A percentile compares a stretch with the other conserved stretches of the same genome.
Evolutionary conservation across 2,797 vertebrate species (phyloP).

Genomic region (Cottoperca gobio): DNA sequence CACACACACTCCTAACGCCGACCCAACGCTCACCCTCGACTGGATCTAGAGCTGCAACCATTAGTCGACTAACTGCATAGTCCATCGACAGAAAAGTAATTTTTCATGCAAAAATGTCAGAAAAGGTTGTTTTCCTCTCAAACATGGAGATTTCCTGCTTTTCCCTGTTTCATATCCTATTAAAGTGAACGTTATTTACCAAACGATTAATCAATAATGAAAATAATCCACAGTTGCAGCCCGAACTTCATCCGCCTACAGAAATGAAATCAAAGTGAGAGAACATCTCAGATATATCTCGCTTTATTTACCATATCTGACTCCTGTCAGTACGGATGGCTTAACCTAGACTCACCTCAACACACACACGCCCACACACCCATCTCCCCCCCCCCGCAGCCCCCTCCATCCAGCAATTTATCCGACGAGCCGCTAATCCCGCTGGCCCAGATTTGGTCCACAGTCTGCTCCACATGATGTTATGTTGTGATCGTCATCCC

Average conservation of each 20-base stretch:
- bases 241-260: too few species aligned
- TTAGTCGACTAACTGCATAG: too few species aligned
- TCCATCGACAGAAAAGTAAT: too few species aligned
- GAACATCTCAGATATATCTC: background rate
- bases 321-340: slow-evolving; percentile 45
- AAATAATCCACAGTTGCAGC: too few species aligned
- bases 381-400: slow-evolving; percentile 26
- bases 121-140: too few species aligned
- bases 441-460: slow-evolving; percentile 82
- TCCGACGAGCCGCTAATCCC: slow-evolving; percentile 81
- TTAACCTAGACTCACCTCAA: slow-evolving; percentile 55
- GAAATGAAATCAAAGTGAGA: slow-evolving; percentile 12
- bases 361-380: slow-evolving; percentile 18
- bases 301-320: slow-evolving; percentile 54
- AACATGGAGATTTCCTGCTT: too few species aligned
- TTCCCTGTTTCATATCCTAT: too few species aligned
- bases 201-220: too few species aligned
- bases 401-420: slow-evolving; percentile 68
- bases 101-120: too few species aligned
- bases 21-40: background rate
- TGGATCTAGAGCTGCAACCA: background rate
- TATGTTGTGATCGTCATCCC: slow-evolving; percentile 53
- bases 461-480: slow-evolving; percentile 75
- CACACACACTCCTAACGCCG: too few species aligned
- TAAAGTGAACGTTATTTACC: too few species aligned